Evolutionary conservation across 2,797 vertebrate species (phyloP), one percentile per base, ranked within the genome.

Genomic region (Channa striata): DNA sequence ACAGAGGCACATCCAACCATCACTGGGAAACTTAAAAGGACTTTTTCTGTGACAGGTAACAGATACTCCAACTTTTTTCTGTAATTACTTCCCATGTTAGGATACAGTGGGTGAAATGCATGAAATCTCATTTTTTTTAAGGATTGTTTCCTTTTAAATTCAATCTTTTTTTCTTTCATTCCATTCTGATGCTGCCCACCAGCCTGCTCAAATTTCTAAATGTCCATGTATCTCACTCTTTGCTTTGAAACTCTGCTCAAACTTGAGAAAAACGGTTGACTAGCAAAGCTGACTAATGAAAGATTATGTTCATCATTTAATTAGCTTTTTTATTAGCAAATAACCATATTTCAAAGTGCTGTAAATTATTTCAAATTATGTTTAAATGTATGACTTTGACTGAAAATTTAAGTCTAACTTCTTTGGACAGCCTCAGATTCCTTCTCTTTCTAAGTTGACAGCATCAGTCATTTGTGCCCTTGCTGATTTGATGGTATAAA

Each of bases 401-500:
- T n/a, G n/a, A n/a, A n/a, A n/a, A n/a, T n/a, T n/a, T n/a, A n/a
- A n/a, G n/a, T n/a, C n/a, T n/a, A n/a, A n/a, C n/a, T 80, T 48
- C 46, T 74, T 47, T 63, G 23, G 13, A 12, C 51, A 37, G 25
- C 61, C 76, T 68, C 19, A 10, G 66, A 74, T 74, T 64, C 65
- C 48, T 59, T 80, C 47, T 74, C 50, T 62, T 67, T 39, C n/a
- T 44, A 66, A 70, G 63, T 42, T 19, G 62, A 75, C 68, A 10
- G 60, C 59, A 36, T 78, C 58, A 74, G 63, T 66, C 77, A 72
- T 36, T 66, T 60, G 61, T 64, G 37, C 33, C 23, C 37, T 64
- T 10, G n/a, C 37, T 63, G 68, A 83, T 82, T 72, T 71, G 66
- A 84, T 86, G 69, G 76, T 20, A 53, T 63, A 48, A 84, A 81